Evolutionary conservation across 2,888 invertebrate genomes (phyloP), one percentile per base, ranked within the genome.

Genomic region (Archips xylosteana): DNA sequence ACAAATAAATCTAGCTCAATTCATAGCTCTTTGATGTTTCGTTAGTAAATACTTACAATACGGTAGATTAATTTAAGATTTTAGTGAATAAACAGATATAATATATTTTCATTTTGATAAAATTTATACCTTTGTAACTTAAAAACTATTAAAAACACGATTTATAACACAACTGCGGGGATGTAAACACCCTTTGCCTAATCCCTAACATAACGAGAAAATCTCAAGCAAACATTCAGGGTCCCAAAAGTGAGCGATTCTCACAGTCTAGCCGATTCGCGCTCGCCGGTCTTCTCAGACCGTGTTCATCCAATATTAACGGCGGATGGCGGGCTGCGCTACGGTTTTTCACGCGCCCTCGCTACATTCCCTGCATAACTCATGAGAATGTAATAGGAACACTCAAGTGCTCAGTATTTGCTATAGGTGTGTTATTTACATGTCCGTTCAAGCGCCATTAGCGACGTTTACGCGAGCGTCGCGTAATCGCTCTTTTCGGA

Each of bases 251-350:
- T 87, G 86, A 87, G 78, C 86, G 85, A 90, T 89, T 90, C 86
- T 85, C 84, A 85, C 85, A 88, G 87, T 90, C 87, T 89, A 87
- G 87, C 86, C 88, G 89, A 89, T 90, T 85, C 82, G 79, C 81
- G 82, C 81, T 79, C 81, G 82, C 81, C 75, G 83, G 83, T 82
- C 83, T 85, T 86, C 82, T 81, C 86, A 88, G 90, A 86, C 88
- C 88, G 81, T 78, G 82, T 85, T 92, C 92, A 92, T 93, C 80
- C 87, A 92, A 90, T 93, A 94, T 94, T 94, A 89, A 94, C 86
- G 82, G 76, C 82, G 79, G 79, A 85, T 85, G 84, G 84, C 82
- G 80, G 81, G 83, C 79, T 83, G 81, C 78, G 83, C 85, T 85
- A 85, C 88, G 89, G 88, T 91, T 92, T 92, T 92, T 93, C 92